Evolutionary conservation across 2,797 vertebrate species (phyloP), one percentile per base, ranked within the genome.

Genomic region (Chloroceryle amazona): DNA sequence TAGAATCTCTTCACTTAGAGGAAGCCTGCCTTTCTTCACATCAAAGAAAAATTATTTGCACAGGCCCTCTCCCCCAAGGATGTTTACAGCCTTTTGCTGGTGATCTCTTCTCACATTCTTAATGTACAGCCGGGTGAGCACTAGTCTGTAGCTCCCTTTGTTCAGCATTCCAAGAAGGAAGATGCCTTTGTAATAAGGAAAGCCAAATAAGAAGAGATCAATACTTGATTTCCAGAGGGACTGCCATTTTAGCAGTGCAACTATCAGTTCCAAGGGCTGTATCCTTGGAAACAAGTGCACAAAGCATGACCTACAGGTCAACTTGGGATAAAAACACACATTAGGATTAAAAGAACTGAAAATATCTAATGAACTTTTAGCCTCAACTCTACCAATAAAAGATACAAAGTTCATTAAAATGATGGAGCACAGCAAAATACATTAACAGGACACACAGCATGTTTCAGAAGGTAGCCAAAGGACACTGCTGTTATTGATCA

Each of bases 271-370:
- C 72, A 81, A 90, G 35, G 86, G 26, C 46, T 73, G 79, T 74
- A 91, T 75, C 84, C 89, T 39, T 92, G 79, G 80, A 86, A 95
- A 93, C 58, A 3, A 65, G 62, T 86, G 93, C 73, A 31, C 5
- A 75, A 74, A 83, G 20, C 58, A 44, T 14, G 55, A 75, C 76
- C 76, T 66, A 68, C 11, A 44, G 54, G 75, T 87, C 85, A 79
- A 70, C 31, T 5, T 29, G 33, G 66, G 76, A 93, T 72, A 79
- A 87, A 81, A 90, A n/a, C 5, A 1, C 35, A 55, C 20, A 74
- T 28, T 79, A 73, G 70, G 52, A 76, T 66, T 81, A 82, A 82
- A 80, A 68, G 39, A 49, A 41, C 22, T 58, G 58, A 85, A 87
- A 78, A 58, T 23, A 66, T 4, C 3, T 51, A 9, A 49, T 35